Evolutionary conservation across 2,888 invertebrate genomes (phyloP), one percentile per base, ranked within the genome.

Genomic region (Acleris sparsana): DNA sequence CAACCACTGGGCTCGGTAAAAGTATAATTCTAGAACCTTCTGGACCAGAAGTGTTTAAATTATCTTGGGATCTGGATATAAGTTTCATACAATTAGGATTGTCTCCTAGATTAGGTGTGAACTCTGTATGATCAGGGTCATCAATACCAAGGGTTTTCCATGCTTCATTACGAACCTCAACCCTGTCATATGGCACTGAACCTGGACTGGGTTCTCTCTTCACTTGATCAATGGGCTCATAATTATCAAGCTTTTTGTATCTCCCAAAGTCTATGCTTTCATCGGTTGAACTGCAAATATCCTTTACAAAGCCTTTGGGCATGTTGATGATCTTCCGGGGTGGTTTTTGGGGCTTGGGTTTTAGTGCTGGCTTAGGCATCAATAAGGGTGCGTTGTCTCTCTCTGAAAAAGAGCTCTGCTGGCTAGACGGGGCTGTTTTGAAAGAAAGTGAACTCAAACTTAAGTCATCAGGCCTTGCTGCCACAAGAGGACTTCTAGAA

Each of bases 81-180:
- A 93, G 80, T 74, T 93, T 93, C 70, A 92, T 86, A 70, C 89
- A 89, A 69, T 92, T 87, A 17, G 92, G 90, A 76, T 84, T 92
- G 53, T 93, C 92, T 61, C 83, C 87, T 70, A 91, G 81, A 73
- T 92, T 91, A 2, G 91, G 92, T 59, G 88, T 88, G 69, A 89
- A 92, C 80, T 97, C 97, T 0, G 94, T 95, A 77, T 97, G 97
- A 69, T 94, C 94, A 11, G 96, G 94, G 59, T 95, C 95, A 78
- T 95, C 94, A 20, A 96, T 93, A 1, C 97, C 97, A 69, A 96
- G 91, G 1, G 97, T 97, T 80, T 94, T 95, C 97, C 97, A 97
- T 9, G 97, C 97, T 75, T 97, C 95, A 75, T 93, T 95, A 69
- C 96, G 93, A 6, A 95, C 94, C 88, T 96, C 96, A 29, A 97